Conservation (phyloP, 1,140 invertebrate species). For the Tenebrio molitor region DNA sequence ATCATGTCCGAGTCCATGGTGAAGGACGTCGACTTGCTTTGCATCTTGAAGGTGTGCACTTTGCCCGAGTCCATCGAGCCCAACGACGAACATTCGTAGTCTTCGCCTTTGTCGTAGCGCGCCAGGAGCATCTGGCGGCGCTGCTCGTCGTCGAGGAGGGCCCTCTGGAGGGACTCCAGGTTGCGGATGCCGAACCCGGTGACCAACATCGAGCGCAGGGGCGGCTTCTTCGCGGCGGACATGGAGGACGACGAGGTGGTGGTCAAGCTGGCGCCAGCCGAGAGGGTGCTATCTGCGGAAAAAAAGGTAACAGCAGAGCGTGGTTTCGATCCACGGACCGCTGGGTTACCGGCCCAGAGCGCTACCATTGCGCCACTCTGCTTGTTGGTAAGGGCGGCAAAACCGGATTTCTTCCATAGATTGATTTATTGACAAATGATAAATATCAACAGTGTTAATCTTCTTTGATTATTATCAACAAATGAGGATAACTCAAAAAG, state of each 20-base stretch:
- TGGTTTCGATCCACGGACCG: slow-evolving; percentile 97
- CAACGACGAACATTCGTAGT: neutral
- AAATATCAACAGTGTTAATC: neutral
- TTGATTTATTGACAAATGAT: too few relatives aligned
- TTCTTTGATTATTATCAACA: too few relatives aligned
- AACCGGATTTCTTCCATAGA: too few relatives aligned
- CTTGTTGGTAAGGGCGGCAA: too few relatives aligned
- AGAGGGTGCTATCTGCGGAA: neutral
- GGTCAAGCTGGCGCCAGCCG: neutral
- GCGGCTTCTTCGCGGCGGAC: neutral
- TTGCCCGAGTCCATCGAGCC: too few relatives aligned
- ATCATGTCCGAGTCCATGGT: neutral
- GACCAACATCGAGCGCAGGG: slow-evolving; percentile 51
- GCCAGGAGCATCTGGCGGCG: slow-evolving; percentile 42
- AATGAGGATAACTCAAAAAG: too few relatives aligned
- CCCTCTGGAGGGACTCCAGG: slow-evolving; percentile 51
- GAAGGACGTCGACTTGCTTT: too few relatives aligned
- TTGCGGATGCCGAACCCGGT: slow-evolving; percentile 59
- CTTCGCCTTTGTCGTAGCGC: neutral
- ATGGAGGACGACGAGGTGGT: neutral
- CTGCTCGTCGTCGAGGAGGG: slow-evolving; percentile 51
- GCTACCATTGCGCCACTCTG: slow-evolving; percentile 88
- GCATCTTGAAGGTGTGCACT: too few relatives aligned
- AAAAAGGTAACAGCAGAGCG: slow-evolving; percentile 79
- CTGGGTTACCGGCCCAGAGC: slow-evolving; percentile 94